Evolutionary conservation across 2,113 vertebrate species (phyloP).

Genomic region (Oenanthe oenanthe): DNA sequence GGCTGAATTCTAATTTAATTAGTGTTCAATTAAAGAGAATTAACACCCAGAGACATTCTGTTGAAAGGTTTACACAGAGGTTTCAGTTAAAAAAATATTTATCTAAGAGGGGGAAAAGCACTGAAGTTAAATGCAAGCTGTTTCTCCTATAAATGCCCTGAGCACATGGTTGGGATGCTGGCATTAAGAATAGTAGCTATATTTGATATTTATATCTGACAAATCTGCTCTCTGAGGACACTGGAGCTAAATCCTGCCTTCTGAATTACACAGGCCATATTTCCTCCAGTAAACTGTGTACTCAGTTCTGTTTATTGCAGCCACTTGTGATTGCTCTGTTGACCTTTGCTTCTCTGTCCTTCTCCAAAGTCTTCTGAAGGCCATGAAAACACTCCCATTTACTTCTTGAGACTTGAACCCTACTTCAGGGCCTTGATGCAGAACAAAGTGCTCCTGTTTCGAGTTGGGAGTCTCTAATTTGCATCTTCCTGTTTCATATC

Average conservation of each 20-base stretch:
- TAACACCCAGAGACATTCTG: constrained; percentile 28
- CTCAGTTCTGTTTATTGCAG: constrained; percentile 34
- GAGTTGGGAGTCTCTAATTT: neutral
- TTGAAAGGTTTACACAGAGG: constrained; percentile 44
- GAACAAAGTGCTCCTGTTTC: neutral
- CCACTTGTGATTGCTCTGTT: constrained; percentile 11
- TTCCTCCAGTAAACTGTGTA: constrained; percentile 40
- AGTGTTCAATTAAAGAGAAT: constrained; percentile 60
- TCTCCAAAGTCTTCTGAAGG: neutral
- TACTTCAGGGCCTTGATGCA: neutral
- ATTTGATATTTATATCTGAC: constrained; percentile 60
- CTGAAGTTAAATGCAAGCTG: constrained; percentile 18
- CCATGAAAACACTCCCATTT: neutral
- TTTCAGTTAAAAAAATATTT: constrained; percentile 64
- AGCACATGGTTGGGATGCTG: constrained; percentile 18
- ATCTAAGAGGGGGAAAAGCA: neutral
- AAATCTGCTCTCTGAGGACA: constrained; percentile 9
- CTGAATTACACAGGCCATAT: constrained; percentile 28
- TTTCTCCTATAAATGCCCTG: constrained; percentile 37
- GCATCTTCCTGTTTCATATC: neutral
- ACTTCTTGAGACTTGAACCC: neutral
- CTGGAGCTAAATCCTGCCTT: constrained; percentile 29
- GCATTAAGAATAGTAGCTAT: constrained; percentile 55
- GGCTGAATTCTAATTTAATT: constrained; percentile 59
- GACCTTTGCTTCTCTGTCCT: constrained; percentile 30